Evolutionary conservation across 2,797 vertebrate genomes (phyloP).

Genomic region (Smutsia temminckii): DNA sequence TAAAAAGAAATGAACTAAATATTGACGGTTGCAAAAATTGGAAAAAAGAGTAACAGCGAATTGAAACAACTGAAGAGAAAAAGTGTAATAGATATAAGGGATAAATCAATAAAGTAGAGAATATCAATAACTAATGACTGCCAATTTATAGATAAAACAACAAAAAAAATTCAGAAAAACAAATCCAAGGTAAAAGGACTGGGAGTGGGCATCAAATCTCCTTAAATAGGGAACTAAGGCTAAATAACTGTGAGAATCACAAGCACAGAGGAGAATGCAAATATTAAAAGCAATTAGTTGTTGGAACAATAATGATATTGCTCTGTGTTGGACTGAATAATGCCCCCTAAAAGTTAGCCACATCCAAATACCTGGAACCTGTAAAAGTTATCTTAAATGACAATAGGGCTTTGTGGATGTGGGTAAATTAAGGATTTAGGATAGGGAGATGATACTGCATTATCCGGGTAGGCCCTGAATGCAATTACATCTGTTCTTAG

Average conservation of each 20-base stretch:
- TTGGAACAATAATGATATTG: neutral
- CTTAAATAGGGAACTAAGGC: neutral
- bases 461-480: neutral
- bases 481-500: neutral
- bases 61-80: neutral
- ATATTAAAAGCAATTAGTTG: neutral
- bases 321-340: neutral
- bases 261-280: neutral
- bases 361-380: neutral
- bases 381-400: neutral
- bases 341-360: neutral
- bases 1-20: neutral
- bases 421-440: neutral
- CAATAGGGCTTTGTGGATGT: neutral
- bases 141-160: neutral
- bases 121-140: neutral
- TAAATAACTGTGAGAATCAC: neutral
- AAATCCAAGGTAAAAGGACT: neutral
- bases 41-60: neutral
- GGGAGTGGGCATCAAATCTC: neutral
- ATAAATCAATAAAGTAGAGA: neutral
- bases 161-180: neutral
- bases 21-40: neutral
- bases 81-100: neutral
- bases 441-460: neutral